Evolutionary conservation across 2,797 vertebrate species (phyloP).

Genomic region (Sebastiscus tertius): DNA sequence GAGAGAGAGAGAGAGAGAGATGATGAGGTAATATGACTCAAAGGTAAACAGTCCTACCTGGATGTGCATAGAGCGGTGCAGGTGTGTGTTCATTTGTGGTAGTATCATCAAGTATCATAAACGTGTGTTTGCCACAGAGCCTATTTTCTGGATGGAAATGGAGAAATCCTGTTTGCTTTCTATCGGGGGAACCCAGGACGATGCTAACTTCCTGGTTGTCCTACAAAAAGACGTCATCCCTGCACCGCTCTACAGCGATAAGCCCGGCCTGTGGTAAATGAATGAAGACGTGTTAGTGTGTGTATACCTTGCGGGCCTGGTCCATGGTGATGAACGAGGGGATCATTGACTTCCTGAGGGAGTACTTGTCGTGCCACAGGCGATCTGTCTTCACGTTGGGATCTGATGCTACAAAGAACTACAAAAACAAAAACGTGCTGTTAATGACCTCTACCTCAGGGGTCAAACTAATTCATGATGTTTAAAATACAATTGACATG

Average conservation of each 20-base stretch:
- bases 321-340: constrained; percentile 98
- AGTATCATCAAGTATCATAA: too few species aligned
- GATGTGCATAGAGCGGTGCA: neutral
- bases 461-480: neutral
- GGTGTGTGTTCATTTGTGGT: too few species aligned
- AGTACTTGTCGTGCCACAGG: constrained; percentile 98
- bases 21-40: neutral
- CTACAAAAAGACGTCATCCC: too few species aligned
- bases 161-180: too few species aligned
- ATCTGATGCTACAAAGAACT: constrained; percentile 99
- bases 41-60: neutral
- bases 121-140: too few species aligned
- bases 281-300: neutral
- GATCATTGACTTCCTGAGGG: constrained; percentile 97
- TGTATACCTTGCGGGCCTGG: constrained; percentile 93
- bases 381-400: constrained; percentile 96
- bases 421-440: neutral
- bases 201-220: too few species aligned
- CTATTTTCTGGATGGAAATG: too few species aligned
- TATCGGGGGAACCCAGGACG: too few species aligned
- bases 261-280: neutral
- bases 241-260: neutral
- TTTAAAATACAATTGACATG: neutral
- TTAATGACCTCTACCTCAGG: neutral
- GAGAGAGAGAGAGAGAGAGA: neutral